Conservation (phyloP, 2,888 invertebrate genomes). For the Temnothorax ravouxi region DNA sequence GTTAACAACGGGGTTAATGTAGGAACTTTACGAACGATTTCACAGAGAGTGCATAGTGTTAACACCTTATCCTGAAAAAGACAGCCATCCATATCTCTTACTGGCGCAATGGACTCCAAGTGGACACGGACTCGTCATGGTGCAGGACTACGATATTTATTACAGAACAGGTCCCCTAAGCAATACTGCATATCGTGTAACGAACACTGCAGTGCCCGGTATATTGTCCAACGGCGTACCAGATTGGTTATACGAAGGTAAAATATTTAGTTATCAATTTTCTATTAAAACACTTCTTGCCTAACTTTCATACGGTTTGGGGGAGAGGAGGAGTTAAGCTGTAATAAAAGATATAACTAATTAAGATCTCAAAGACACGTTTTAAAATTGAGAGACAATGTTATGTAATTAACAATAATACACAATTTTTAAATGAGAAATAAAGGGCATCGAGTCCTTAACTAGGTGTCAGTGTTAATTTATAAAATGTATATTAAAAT, state of each 20-base stretch:
- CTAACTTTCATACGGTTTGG: neutral
- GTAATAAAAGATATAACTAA: neutral
- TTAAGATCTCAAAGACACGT: neutral
- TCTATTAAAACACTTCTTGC: too few species aligned
- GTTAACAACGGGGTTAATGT: neutral
- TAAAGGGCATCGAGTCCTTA: too few species aligned
- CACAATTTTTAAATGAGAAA: too few species aligned
- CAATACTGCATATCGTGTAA: conserved; percentile 91
- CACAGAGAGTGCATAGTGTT: conserved; percentile 87
- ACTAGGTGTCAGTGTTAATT: too few species aligned
- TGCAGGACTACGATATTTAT: conserved; percentile 96
- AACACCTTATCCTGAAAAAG: conserved; percentile 91
- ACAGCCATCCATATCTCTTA: conserved; percentile 91
- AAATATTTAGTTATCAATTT: neutral
- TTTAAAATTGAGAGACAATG: neutral
- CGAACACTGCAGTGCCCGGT: conserved; percentile 92
- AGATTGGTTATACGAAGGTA: conserved; percentile 99
- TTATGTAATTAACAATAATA: neutral
- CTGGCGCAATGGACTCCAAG: conserved; percentile 94
- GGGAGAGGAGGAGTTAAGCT: too few species aligned
- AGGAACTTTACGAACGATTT: neutral
- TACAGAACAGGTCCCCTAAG: conserved; percentile 92
- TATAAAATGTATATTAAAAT: too few species aligned
- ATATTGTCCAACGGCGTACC: conserved; percentile 96
- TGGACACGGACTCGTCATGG: conserved; percentile 93